Conservation (phyloP, 2,113 vertebrate genomes). For the Todiramphus chloris region DNA sequence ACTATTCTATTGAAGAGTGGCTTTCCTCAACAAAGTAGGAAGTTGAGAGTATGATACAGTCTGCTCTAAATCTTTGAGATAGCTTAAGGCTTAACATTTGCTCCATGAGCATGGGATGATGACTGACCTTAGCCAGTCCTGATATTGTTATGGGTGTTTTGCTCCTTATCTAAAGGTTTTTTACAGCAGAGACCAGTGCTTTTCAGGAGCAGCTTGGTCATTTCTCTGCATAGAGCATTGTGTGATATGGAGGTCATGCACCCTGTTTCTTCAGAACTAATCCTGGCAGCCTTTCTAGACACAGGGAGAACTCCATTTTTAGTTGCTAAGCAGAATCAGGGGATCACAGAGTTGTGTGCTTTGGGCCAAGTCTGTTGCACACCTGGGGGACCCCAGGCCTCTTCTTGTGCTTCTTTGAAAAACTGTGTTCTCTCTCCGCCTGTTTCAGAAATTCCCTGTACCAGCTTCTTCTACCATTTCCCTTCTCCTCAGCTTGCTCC, state of each 20-base stretch:
- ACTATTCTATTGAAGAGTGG: background rate
- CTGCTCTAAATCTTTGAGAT: background rate
- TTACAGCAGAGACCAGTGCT: background rate
- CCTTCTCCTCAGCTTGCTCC: background rate
- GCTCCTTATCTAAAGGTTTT: background rate
- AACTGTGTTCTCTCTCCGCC: background rate
- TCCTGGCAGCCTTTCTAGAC: background rate
- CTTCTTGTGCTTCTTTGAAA: background rate
- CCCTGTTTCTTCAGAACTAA: background rate
- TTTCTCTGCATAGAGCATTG: background rate
- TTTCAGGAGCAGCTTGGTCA: background rate
- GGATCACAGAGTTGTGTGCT: background rate
- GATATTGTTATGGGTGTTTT: background rate
- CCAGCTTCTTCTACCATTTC: background rate
- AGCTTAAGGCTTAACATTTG: background rate
- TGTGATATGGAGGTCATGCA: accelerated
- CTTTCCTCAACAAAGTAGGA: background rate
- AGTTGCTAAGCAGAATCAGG: background rate
- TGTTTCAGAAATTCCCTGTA: background rate
- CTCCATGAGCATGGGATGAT: background rate
- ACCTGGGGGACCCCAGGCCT: background rate
- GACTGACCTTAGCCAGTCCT: background rate
- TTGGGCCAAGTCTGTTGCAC: background rate
- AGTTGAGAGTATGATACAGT: background rate
- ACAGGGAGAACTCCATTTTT: background rate